phyloP scores from a whole-genome alignment of 2,797 vertebrate genomes.

The Brachyalestes nurse region DNA sequence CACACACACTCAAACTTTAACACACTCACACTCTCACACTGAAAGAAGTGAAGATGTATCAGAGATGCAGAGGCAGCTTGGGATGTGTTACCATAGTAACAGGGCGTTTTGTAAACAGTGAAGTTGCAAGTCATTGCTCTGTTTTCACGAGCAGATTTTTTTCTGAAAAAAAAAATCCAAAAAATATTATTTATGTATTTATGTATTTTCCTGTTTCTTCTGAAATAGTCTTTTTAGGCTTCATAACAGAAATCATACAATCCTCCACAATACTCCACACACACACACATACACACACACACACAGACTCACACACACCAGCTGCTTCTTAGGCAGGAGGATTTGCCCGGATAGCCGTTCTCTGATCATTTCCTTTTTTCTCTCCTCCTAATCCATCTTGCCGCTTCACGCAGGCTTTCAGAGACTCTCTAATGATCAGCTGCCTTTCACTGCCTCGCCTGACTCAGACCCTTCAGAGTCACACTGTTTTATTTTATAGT shows the following conservation, averaged over 20 bases:
- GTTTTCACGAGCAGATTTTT: too few relatives aligned
- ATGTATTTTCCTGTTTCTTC: too few relatives aligned
- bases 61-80: background rate
- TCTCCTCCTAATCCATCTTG: background rate
- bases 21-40: background rate
- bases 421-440: too few relatives aligned
- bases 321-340: conserved; percentile 21
- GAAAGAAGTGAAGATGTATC: background rate
- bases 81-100: background rate
- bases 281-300: too few relatives aligned
- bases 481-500: too few relatives aligned
- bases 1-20: too few relatives aligned
- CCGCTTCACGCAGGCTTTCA: background rate
- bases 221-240: background rate
- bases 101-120: conserved; percentile 4
- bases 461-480: too few relatives aligned
- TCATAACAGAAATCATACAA: background rate
- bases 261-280: background rate
- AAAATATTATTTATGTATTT: background rate
- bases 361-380: conserved; percentile 15
- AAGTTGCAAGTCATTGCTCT: background rate
- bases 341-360: conserved; percentile 7
- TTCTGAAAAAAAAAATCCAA: too few relatives aligned
- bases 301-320: background rate
- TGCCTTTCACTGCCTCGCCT: too few relatives aligned